Base-by-base conservation (phyloP, 1,140 invertebrate genomes). In the Philotrypesis tridentata region DNA sequence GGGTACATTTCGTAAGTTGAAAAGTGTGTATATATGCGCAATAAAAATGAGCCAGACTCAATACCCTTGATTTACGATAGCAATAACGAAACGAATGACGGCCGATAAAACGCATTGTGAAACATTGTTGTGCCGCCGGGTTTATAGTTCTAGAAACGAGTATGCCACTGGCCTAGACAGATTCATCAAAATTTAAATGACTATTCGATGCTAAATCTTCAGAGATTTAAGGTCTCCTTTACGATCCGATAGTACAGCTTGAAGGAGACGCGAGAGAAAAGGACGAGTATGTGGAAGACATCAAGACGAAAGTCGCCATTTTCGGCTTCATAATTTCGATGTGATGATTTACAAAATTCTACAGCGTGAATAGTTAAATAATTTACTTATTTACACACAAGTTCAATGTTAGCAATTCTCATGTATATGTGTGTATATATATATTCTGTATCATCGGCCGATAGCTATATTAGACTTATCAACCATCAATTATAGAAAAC, bases 181-280 rank as follows among this genome's bases (percentile, higher is more conserved):
- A 55, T 55, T 55, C 48, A 55, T 55, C 48, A 55, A 55, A 55
- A 55, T 55, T 55, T 55, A 55, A 55, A 55, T 55, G 48, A 55
- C 48, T 55, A 55, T 55, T 55, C 21, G 48, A 55, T 17, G 48
- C 48, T 55, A 55, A n/a, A 55, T 55, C 48, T 55, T 55, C 17
- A 17, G 21, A 55, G 48, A 55, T 55, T 55, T 55, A 55, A 55
- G 48, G 48, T 55, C 21, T 55, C 21, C 48, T 55, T 55, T 55
- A 55, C 48, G 48, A 17, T 7, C 48, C 48, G 21, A 55, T 55
- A n/a, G n/a, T n/a, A n/a, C 48, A 55, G 21, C 21, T 5, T 17
- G 21, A 21, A 55, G 48, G 17, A 55, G 48, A 21, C 48, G 21
- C 48, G 21, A 21, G 48, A 55, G 48, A 55, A n/a, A 55, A 17